A percentile compares a stretch with the other conserved stretches of the same genome.
These are phyloP conservation scores for Hetaerina titia DNA, from an alignment of 2,888 invertebrate species.

Conservation along the genomic window DNA sequence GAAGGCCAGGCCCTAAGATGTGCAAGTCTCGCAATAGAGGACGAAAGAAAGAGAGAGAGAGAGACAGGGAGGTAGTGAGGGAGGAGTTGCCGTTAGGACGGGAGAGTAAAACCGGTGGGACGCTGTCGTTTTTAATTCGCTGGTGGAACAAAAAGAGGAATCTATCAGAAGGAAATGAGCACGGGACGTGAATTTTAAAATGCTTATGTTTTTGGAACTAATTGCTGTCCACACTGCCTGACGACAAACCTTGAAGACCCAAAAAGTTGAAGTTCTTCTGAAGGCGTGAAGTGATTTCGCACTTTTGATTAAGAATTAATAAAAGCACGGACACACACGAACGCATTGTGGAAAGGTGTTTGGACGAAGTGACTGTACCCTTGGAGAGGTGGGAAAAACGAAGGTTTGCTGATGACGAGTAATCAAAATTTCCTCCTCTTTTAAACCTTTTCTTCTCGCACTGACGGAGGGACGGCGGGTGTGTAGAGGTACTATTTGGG, in stretches of 20 bases:
- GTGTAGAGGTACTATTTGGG: not conserved
- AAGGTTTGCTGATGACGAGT: not conserved
- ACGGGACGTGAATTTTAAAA: not conserved
- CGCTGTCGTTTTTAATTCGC: not conserved
- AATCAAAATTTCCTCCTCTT: conserved; percentile 9
- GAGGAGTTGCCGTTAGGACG: not conserved
- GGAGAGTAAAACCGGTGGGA: not conserved
- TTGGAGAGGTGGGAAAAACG: not conserved
- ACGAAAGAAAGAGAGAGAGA: too few relatives aligned
- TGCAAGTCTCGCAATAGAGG: too few relatives aligned
- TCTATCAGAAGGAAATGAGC: not conserved
- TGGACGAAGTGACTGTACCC: not conserved
- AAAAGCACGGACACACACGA: not conserved
- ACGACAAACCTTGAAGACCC: not conserved
- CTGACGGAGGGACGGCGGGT: not conserved
- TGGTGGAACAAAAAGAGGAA: not conserved
- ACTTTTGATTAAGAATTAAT: not conserved
- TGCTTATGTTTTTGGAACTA: not conserved
- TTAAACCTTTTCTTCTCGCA: not conserved
- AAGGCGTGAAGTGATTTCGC: not conserved
- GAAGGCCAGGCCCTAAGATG: too few relatives aligned
- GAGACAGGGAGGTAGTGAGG: not conserved
- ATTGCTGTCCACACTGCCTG: conserved; percentile 10
- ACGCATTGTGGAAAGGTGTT: not conserved
- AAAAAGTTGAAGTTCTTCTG: not conserved